Conservation (phyloP, 2,888 invertebrate species). For the Eulithis prunata region DNA sequence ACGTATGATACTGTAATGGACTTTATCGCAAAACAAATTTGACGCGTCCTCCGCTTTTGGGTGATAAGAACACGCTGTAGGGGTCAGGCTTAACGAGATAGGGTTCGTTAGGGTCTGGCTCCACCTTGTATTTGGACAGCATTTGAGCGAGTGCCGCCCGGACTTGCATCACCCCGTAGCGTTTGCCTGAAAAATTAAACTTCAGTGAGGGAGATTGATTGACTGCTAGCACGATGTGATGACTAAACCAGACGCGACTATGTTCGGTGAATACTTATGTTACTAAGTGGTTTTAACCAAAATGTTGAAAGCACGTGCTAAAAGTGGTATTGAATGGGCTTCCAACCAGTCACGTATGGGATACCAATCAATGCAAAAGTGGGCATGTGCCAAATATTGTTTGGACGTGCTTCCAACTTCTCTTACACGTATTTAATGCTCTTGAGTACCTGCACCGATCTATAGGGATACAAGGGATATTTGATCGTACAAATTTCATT, state of each 20-base stretch:
- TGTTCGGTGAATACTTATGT: neutral
- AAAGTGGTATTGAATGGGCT: no score
- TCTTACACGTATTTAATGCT: neutral
- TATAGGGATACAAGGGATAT: neutral
- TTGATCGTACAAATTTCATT: neutral
- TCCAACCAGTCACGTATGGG: no score
- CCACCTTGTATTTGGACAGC: constrained; percentile 55
- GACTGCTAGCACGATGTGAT: neutral
- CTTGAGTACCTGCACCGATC: neutral
- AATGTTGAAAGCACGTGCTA: neutral
- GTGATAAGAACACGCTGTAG: constrained; percentile 58
- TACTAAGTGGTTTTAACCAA: neutral
- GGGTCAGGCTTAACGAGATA: constrained; percentile 55
- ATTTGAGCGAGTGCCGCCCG: constrained; percentile 66
- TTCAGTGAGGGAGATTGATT: constrained; percentile 9
- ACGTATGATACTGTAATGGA: no score
- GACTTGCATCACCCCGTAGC: constrained; percentile 70
- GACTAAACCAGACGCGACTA: neutral
- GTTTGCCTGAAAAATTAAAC: constrained; percentile 59
- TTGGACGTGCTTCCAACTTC: neutral
- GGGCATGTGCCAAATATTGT: neutral
- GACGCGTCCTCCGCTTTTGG: constrained; percentile 56
- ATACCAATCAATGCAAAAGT: neutral
- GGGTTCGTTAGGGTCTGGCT: constrained; percentile 49
- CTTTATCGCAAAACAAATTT: constrained; percentile 56